Conservation (phyloP, 2,888 invertebrate species). For the Imbricaverruca yamaguchii region DNA sequence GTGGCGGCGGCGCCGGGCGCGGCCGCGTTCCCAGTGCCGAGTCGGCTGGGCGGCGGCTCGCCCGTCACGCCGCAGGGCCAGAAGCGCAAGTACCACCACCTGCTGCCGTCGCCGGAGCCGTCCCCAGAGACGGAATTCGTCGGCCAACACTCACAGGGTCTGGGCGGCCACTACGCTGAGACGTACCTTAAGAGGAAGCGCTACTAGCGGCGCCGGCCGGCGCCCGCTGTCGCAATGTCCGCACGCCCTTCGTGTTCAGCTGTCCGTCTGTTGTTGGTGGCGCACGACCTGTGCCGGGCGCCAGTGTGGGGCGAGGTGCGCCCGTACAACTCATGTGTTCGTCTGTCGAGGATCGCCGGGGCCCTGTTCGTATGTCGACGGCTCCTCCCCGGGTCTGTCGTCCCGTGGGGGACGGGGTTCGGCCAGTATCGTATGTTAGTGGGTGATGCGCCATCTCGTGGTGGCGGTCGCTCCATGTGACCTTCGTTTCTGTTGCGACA, state of each 20-base stretch:
- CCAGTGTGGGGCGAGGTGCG: too few relatives aligned
- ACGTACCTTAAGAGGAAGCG: slow-evolving; percentile 45
- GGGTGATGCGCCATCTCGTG: too few relatives aligned
- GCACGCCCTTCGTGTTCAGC: not conserved
- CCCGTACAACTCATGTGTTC: too few relatives aligned
- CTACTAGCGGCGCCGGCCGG: slow-evolving; percentile 34
- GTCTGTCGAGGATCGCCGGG: too few relatives aligned
- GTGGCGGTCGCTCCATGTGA: too few relatives aligned
- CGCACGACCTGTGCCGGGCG: too few relatives aligned
- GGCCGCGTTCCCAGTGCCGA: slow-evolving; percentile 32
- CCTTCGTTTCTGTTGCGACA: too few relatives aligned
- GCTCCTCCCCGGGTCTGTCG: not conserved
- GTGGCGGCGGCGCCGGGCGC: slow-evolving; percentile 34
- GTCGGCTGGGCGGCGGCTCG: slow-evolving; percentile 26
- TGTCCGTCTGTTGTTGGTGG: not conserved
- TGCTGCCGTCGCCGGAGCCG: slow-evolving; percentile 46
- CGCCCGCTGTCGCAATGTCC: not conserved
- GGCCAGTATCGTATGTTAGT: too few relatives aligned
- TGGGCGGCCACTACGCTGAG: slow-evolving; percentile 50
- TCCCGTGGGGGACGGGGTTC: too few relatives aligned
- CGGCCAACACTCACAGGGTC: slow-evolving; percentile 49
- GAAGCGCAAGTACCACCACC: slow-evolving; percentile 42
- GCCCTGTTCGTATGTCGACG: too few relatives aligned
- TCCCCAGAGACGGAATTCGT: slow-evolving; percentile 47
- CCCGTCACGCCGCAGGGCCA: slow-evolving; percentile 39